A percentile compares a stretch with the other conserved stretches of the same genome.
These are phyloP conservation scores for Phyllotis vaccarum DNA, from an alignment of 2,797 vertebrate species.

Conservation along the genomic window DNA sequence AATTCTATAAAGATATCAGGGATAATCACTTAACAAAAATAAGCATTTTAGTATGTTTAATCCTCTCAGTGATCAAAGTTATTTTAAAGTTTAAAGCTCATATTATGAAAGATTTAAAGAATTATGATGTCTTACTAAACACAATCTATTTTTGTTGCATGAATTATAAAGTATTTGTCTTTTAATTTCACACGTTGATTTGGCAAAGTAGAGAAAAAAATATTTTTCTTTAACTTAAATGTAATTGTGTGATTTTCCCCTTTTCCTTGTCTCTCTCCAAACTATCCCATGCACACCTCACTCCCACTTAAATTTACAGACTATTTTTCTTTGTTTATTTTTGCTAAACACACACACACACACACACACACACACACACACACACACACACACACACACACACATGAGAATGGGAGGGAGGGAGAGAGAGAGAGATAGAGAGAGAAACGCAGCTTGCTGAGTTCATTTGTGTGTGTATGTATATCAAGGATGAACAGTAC, in stretches of 20 bases:
- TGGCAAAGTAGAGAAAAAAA: no score
- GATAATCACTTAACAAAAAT: background rate
- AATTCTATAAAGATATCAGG: background rate
- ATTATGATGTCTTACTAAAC: background rate
- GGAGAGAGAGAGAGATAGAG: background rate
- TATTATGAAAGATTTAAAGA: background rate
- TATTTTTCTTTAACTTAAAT: background rate
- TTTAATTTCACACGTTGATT: background rate
- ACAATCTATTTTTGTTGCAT: background rate
- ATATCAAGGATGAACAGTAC: background rate
- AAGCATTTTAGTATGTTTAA: background rate
- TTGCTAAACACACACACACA: background rate
- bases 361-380: background rate
- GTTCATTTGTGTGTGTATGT: background rate
- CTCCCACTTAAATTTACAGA: background rate
- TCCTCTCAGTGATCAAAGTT: conserved; percentile 8
- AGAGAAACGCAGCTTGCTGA: background rate
- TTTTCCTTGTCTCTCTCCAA: background rate
- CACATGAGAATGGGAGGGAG: no score
- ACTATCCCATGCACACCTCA: background rate
- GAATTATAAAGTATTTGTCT: background rate
- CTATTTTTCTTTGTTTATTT: background rate
- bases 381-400: background rate
- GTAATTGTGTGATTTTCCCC: background rate
- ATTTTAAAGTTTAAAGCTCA: background rate